phyloP scores from a whole-genome alignment of 1,140 invertebrate genomes.

The Asobara japonica region DNA sequence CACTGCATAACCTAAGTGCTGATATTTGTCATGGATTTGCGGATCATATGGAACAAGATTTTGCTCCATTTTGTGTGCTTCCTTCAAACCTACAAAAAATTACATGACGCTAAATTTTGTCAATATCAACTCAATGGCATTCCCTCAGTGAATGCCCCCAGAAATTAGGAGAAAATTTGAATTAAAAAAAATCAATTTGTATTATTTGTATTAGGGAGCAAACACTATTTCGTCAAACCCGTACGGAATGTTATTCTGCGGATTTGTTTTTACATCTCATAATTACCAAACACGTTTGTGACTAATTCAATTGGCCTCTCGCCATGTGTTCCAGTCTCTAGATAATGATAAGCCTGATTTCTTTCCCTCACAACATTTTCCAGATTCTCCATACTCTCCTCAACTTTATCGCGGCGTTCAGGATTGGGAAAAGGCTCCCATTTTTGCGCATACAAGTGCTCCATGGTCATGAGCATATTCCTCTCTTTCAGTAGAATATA shows the following conservation, averaged over 20 bases:
- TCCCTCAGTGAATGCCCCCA: too few relatives aligned
- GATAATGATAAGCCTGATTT: conserved; percentile 87
- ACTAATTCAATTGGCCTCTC: conserved; percentile 74
- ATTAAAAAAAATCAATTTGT: too few relatives aligned
- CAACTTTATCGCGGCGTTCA: conserved; percentile 94
- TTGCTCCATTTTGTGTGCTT: too few relatives aligned
- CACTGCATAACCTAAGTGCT: conserved; percentile 67
- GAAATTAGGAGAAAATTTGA: too few relatives aligned
- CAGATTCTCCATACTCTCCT: conserved; percentile 96
- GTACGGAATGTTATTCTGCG: too few relatives aligned
- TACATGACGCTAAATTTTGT: too few relatives aligned
- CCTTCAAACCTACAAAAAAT: too few relatives aligned
- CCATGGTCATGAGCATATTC: conserved; percentile 98
- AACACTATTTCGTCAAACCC: too few relatives aligned
- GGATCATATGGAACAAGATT: conserved; percentile 70
- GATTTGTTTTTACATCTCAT: too few relatives aligned
- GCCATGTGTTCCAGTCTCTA: conserved; percentile 91
- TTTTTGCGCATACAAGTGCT: conserved; percentile 80
- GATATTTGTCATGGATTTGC: conserved; percentile 68
- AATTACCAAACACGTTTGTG: conserved; percentile 70
- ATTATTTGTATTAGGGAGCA: too few relatives aligned
- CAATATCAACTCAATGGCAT: too few relatives aligned
- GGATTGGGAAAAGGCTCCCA: conserved; percentile 88
- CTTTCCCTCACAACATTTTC: conserved; percentile 92
- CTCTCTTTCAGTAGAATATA: conserved; percentile 93